Conservation (phyloP, 2,113 vertebrate genomes). For the Bubalus kerabau region DNA sequence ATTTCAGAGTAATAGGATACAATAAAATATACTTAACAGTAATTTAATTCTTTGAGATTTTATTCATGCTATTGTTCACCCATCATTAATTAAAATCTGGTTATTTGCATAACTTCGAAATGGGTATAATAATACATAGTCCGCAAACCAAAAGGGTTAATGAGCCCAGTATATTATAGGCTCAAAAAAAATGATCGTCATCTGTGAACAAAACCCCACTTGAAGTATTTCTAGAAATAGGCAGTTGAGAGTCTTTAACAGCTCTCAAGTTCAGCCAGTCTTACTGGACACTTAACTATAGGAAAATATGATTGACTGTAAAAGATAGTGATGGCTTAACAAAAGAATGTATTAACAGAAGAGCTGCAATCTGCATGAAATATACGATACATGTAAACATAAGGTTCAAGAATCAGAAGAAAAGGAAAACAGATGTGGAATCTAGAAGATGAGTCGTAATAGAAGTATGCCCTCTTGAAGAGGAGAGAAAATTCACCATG, state of each 20-base stretch:
- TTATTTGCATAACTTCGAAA: background rate
- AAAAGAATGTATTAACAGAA: background rate
- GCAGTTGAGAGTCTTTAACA: background rate
- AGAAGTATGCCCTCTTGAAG: background rate
- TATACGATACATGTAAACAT: background rate
- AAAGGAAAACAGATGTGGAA: background rate
- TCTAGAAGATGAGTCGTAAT: background rate
- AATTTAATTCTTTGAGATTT: slow-evolving; percentile 20
- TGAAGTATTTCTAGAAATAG: background rate
- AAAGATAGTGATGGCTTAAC: background rate
- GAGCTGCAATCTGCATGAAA: background rate
- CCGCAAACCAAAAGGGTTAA: background rate
- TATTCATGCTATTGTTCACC: background rate
- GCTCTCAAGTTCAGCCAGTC: background rate
- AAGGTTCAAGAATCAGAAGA: background rate
- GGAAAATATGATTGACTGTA: background rate
- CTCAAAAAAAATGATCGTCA: background rate
- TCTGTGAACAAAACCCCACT: background rate
- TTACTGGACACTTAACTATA: background rate
- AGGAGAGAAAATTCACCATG: background rate
- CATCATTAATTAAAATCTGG: background rate
- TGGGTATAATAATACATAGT: background rate
- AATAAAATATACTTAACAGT: background rate
- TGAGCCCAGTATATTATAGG: background rate
- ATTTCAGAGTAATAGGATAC: background rate